These are phyloP conservation scores for Albula goreensis DNA, from an alignment of 2,113 vertebrate genomes.

Conservation along the genomic window DNA sequence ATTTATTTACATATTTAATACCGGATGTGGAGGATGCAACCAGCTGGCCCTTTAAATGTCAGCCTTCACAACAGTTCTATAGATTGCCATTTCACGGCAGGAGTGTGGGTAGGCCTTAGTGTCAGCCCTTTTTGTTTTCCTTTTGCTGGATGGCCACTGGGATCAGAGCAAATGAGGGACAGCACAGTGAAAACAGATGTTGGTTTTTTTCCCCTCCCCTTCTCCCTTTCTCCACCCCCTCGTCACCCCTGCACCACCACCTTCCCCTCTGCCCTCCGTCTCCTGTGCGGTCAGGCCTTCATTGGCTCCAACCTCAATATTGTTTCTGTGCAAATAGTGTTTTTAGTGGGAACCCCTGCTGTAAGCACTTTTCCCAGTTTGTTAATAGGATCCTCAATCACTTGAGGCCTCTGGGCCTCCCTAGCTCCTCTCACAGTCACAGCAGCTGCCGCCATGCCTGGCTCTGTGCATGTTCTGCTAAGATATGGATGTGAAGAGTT, in stretches of 20 bases:
- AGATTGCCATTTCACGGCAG: neutral
- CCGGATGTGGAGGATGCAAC: neutral
- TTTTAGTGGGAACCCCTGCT: neutral
- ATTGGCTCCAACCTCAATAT: neutral
- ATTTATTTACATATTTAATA: neutral
- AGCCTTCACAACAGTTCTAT: neutral
- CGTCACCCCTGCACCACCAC: too few species aligned
- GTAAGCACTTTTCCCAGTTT: neutral
- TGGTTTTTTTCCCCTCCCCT: neutral
- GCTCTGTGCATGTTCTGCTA: neutral
- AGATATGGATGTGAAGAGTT: neutral
- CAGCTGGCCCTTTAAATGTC: neutral
- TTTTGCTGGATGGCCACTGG: neutral
- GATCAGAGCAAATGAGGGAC: neutral
- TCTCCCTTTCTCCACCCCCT: too few species aligned
- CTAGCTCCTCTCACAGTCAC: neutral
- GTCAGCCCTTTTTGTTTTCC: neutral
- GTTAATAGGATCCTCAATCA: slow-evolving; percentile 2
- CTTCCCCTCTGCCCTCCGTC: neutral
- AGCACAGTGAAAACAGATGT: neutral
- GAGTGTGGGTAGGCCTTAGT: neutral
- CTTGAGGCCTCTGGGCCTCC: neutral
- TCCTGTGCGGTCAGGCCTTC: neutral
- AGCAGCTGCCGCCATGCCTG: neutral
- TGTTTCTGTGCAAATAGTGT: slow-evolving; percentile 3